These are phyloP conservation scores for Muraenolepis orangiensis DNA, from an alignment of 2,797 vertebrate species.

Conservation along the genomic window DNA sequence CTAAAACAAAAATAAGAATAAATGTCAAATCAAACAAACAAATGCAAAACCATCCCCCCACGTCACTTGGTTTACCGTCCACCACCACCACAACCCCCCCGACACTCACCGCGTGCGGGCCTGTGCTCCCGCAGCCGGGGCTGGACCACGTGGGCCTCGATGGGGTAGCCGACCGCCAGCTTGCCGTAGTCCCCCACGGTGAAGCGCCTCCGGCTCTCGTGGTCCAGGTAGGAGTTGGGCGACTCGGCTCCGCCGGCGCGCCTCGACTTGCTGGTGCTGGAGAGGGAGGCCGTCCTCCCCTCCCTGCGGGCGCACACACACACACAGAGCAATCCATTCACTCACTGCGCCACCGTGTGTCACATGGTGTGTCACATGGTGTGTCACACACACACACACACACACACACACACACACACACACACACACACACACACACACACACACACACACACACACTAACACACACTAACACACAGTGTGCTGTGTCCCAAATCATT, in stretches of 20 bases:
- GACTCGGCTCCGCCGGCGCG: conserved; percentile 87
- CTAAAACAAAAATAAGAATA: conserved; percentile 55
- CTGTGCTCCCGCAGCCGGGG: conserved; percentile 86
- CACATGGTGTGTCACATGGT: too few relatives aligned
- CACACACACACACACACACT: too few relatives aligned
- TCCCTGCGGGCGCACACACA: conserved; percentile 71
- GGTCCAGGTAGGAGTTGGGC: conserved; percentile 91
- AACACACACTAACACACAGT: too few relatives aligned
- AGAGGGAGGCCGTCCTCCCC: conserved; percentile 61
- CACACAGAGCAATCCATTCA: background rate
- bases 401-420: too few relatives aligned
- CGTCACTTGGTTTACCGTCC: background rate
- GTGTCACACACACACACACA: too few relatives aligned
- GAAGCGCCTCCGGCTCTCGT: conserved; percentile 82
- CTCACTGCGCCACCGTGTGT: background rate
- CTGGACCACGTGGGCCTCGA: conserved; percentile 78
- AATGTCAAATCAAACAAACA: background rate
- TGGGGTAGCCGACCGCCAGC: conserved; percentile 69
- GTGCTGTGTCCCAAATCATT: too few relatives aligned
- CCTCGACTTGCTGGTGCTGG: conserved; percentile 59
- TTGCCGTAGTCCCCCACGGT: conserved; percentile 82
- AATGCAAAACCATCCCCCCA: background rate
- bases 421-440: too few relatives aligned
- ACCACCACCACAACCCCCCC: background rate
- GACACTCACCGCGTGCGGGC: conserved; percentile 75